These are phyloP conservation scores for Geodia barretti DNA, from an alignment of 37 sponge, comb jelly and placozoan genomes.

Conservation along the genomic window DNA sequence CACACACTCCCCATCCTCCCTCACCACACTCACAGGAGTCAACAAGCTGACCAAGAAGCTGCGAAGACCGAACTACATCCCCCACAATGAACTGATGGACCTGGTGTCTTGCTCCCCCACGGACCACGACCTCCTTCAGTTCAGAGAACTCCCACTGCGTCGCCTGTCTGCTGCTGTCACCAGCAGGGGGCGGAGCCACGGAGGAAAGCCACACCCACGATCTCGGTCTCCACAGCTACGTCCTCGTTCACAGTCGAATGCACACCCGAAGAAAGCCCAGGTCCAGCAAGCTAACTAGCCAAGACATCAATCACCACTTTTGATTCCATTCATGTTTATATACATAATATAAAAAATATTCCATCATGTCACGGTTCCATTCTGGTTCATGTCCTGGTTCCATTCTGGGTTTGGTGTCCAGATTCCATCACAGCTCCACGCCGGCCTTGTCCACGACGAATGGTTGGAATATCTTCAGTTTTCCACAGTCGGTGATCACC, in stretches of 20 bases:
- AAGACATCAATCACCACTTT: too few relatives aligned
- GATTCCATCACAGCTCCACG: conserved; percentile 5
- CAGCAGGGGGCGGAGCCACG: not conserved
- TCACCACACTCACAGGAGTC: conserved; percentile 50
- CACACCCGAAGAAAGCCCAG: too few relatives aligned
- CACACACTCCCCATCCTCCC: not conserved
- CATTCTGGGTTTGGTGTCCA: too few relatives aligned
- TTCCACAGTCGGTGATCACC: conserved; percentile 53
- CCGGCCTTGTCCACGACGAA: conserved; percentile 59
- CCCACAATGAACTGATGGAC: conserved; percentile 88
- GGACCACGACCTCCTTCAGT: conserved; percentile 72
- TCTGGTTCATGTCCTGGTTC: too few relatives aligned
- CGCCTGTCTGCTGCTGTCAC: not conserved
- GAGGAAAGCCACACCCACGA: not conserved
- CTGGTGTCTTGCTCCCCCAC: conserved; percentile 84
- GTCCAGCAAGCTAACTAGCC: too few relatives aligned
- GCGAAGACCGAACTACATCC: conserved; percentile 77
- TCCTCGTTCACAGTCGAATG: not conserved
- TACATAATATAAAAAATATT: too few relatives aligned
- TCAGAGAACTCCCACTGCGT: not conserved
- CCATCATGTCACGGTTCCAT: too few relatives aligned
- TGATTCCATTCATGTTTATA: not conserved
- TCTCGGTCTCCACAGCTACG: not conserved
- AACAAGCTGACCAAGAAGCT: conserved; percentile 90
- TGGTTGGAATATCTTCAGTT: conserved; percentile 25